These are phyloP conservation scores for Nansenia antarctica DNA, from an alignment of 2,113 vertebrate genomes.

Conservation along the genomic window DNA sequence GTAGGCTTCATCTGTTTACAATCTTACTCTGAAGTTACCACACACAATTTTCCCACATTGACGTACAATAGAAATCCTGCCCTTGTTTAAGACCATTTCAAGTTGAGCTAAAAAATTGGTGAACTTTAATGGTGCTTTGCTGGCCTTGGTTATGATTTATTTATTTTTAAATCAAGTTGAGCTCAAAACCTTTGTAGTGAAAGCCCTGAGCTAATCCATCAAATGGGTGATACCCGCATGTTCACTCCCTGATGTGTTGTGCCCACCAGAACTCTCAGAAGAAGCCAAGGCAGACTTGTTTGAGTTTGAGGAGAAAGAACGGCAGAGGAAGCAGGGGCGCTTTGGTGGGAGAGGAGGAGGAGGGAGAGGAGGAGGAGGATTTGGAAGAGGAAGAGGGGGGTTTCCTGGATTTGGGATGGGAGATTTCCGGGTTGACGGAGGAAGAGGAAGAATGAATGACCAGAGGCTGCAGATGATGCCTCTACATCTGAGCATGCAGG, in stretches of 20 bases:
- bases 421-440: conserved; percentile 82
- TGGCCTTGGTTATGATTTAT: neutral
- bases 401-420: conserved; percentile 76
- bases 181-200: neutral
- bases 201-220: too few relatives aligned
- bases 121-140: neutral
- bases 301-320: conserved; percentile 90
- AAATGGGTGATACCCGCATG: neutral
- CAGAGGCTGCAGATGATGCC: conserved; percentile 83
- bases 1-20: conserved; percentile 61
- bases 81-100: neutral
- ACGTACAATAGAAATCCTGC: neutral
- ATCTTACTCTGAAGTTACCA: neutral
- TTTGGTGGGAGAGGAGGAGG: conserved; percentile 79
- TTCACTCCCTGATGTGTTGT: neutral
- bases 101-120: neutral
- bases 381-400: conserved; percentile 72
- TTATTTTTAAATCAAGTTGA: neutral
- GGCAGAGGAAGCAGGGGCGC: conserved; percentile 85
- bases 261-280: conserved; percentile 87
- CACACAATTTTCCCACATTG: neutral
- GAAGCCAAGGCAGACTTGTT: conserved; percentile 92
- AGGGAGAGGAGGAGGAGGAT: conserved; percentile 73
- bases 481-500: conserved; percentile 83
- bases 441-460: conserved; percentile 85